phyloP scores from a whole-genome alignment of 1,140 invertebrate genomes.

The Apis dorsata region DNA sequence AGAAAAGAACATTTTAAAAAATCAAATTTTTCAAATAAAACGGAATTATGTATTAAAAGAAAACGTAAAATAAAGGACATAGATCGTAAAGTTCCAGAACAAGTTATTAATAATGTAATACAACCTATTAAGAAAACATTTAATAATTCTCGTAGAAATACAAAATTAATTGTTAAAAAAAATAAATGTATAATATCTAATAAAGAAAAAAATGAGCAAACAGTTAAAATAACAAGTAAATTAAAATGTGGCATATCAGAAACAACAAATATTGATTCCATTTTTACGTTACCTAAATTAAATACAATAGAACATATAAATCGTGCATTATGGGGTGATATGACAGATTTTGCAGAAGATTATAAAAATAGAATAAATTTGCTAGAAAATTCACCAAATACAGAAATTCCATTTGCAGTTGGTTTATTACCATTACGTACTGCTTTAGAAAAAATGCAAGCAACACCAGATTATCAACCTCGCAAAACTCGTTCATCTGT shows the following conservation, averaged over 20 bases:
- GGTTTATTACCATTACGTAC: constrained; percentile 78
- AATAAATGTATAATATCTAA: constrained; percentile 44
- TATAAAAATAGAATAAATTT: constrained; percentile 60
- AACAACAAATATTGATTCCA: constrained; percentile 42
- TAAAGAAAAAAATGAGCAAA: constrained; percentile 50
- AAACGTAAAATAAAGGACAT: constrained; percentile 70
- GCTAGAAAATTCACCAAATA: constrained; percentile 71
- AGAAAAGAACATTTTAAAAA: constrained; percentile 57
- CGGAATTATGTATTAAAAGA: constrained; percentile 56
- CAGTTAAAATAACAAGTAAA: constrained; percentile 45
- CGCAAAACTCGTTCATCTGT: constrained; percentile 78
- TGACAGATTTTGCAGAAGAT: constrained; percentile 75
- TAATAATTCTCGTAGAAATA: constrained; percentile 60
- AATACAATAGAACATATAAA: constrained; percentile 71
- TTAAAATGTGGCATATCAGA: constrained; percentile 50
- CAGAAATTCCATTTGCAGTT: constrained; percentile 79
- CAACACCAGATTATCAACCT: constrained; percentile 79
- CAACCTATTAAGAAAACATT: constrained; percentile 54
- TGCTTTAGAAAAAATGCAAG: constrained; percentile 79
- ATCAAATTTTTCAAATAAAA: constrained; percentile 49
- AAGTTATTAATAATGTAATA: constrained; percentile 48
- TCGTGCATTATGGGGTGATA: constrained; percentile 77
- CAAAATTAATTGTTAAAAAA: constrained; percentile 60
- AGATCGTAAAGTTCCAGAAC: constrained; percentile 68
- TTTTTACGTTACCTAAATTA: constrained; percentile 35